Conservation (phyloP, 2,113 vertebrate genomes). For the Laticauda colubrina region DNA sequence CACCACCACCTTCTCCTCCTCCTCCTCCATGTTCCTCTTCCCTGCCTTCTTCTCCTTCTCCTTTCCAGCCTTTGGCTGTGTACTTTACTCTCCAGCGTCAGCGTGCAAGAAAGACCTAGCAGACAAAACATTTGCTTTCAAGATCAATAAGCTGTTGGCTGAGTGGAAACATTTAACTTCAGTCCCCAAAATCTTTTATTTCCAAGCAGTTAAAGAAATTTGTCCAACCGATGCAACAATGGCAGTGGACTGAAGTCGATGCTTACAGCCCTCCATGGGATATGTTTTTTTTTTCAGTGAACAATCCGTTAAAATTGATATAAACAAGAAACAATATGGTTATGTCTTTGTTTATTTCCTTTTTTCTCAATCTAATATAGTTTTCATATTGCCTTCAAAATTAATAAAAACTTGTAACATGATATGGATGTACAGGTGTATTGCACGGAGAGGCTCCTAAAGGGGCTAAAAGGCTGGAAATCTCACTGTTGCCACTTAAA, state of each 20-base stretch:
- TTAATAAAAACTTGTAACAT: neutral
- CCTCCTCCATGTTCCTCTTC: too few species aligned
- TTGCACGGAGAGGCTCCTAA: neutral
- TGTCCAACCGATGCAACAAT: neutral
- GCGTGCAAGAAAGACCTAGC: neutral
- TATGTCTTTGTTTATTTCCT: neutral
- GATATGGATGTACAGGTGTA: neutral
- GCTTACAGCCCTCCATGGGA: neutral
- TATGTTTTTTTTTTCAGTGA: neutral
- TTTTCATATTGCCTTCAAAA: neutral
- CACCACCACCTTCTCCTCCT: too few species aligned
- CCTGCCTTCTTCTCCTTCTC: too few species aligned
- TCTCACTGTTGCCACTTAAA: neutral
- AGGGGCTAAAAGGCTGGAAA: neutral
- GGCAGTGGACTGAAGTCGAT: neutral
- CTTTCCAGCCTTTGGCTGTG: neutral
- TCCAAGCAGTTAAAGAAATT: neutral
- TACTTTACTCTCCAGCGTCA: neutral
- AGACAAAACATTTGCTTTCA: slow-evolving; percentile 58
- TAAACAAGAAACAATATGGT: neutral
- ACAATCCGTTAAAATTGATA: neutral
- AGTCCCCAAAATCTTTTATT: neutral
- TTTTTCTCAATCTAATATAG: neutral
- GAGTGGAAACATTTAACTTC: slow-evolving; percentile 44
- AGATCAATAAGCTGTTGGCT: slow-evolving; percentile 50